Conservation (phyloP, 92 coral and sea anemone species). For the Bergia sp. region DNA sequence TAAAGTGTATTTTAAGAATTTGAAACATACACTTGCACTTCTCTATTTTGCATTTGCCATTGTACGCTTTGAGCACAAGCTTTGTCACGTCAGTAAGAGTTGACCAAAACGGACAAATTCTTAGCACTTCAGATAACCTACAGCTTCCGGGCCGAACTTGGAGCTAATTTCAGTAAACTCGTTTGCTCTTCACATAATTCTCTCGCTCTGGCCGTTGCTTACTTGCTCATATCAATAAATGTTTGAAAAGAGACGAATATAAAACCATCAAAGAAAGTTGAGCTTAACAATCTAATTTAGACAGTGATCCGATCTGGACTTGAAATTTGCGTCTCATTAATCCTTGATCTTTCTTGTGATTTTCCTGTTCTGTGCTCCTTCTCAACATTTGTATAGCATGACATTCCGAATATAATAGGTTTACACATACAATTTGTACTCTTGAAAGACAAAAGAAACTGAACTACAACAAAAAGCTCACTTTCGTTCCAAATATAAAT, state of each 20-base stretch:
- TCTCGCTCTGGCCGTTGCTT: neutral
- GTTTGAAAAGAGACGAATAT: slow-evolving; percentile 14
- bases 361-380: slow-evolving; percentile 14
- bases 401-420: slow-evolving; percentile 34
- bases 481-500: neutral
- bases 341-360: slow-evolving; percentile 8
- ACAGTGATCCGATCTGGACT: slow-evolving; percentile 26
- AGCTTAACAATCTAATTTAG: neutral
- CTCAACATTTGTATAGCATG: slow-evolving; percentile 11
- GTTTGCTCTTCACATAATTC: neutral
- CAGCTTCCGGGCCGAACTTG: slow-evolving; percentile 8
- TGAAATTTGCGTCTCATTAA: neutral
- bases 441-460: slow-evolving; percentile 41
- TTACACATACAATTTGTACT: slow-evolving; percentile 35
- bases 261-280: slow-evolving; percentile 4
- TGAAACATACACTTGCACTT: neutral
- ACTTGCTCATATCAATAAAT: neutral
- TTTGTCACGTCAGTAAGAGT: slow-evolving; percentile 2
- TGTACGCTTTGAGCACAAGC: neutral
- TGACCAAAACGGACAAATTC: slow-evolving; percentile 9
- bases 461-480: slow-evolving; percentile 21
- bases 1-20: slow-evolving; percentile 22
- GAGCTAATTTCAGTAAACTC: neutral
- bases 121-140: neutral
- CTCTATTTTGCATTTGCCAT: slow-evolving; percentile 6